Base-by-base conservation (phyloP, 35 echinoderm and acorn worm species). In the Ophioderma brevispina region DNA sequence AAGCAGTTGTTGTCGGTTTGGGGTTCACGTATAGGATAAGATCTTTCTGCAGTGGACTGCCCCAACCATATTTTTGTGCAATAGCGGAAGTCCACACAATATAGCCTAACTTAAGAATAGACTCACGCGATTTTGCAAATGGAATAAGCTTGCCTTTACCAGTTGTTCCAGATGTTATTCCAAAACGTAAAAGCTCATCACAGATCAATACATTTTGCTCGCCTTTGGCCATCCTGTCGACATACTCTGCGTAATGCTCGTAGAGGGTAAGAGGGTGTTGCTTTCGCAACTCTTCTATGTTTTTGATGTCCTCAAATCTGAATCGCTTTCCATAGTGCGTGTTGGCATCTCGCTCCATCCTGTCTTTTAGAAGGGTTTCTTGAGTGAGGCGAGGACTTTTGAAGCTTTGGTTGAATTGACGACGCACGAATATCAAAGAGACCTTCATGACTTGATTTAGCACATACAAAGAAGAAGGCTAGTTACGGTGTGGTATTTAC, bases 201-300 rank as follows among this genome's bases (percentile, higher is more conserved):
- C 55, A 34, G 0, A 87, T 84, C 32, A 96, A 84, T 14, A 93
- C 91, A 36, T 89, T 81, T 32, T 56, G 50, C 42, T 96, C 94
- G 33, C 94, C 94, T 19, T 90, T 52, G 28, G 82, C 76, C 13
- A 87, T 88, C 25, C 91, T 84, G 0, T 90, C 75, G 19, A 92
- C 78, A 39, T 96, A 96, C 0, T 64, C 13, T 49, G 77, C 39
- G 70, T 96, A 96, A 85, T 96, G 87, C 14, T 86, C 78, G 83
- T 96, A 96, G 18, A 31, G 64, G 13, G 94, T 96, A 34, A 96
- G 32, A 13, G 84, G 87, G 82, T 96, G 94, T 25, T 82, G 79
- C 32, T 75, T 38, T 37, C 80, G 87, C 13, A 96, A 76, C 2
- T 96, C 94, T 31, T 50, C 55, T 23, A 88, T 23, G 4, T 31